These are phyloP conservation scores for Tridacna crocea DNA, from an alignment of 2,888 invertebrate genomes.

Conservation along the genomic window DNA sequence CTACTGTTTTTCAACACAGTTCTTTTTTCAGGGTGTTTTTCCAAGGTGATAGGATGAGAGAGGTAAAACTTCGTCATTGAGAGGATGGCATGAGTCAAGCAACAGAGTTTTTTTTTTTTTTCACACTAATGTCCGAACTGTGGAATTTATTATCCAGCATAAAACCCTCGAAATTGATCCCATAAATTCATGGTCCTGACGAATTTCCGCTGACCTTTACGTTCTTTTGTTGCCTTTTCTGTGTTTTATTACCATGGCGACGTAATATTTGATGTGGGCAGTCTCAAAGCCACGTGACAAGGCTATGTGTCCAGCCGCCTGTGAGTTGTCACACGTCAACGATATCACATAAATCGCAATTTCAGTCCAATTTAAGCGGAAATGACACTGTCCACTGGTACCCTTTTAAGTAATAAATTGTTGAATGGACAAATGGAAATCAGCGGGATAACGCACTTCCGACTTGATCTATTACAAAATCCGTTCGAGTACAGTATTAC, in stretches of 20 bases:
- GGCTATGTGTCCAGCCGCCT: neutral
- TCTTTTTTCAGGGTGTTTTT: too few species aligned
- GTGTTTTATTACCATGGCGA: slow-evolving; percentile 18
- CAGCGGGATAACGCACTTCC: neutral
- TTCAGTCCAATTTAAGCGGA: slow-evolving; percentile 16
- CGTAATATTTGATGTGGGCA: slow-evolving; percentile 21
- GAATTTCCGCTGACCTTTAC: slow-evolving; percentile 19
- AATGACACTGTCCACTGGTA: slow-evolving; percentile 15
- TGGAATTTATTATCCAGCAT: slow-evolving; percentile 16
- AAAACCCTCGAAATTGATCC: slow-evolving; percentile 10
- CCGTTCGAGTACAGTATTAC: too few species aligned
- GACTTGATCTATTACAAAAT: too few species aligned
- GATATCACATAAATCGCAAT: slow-evolving; percentile 14
- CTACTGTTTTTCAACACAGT: too few species aligned
- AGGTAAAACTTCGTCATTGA: too few species aligned
- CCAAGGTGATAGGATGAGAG: too few species aligned
- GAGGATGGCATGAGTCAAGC: neutral
- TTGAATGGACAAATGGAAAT: neutral
- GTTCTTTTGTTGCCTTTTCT: slow-evolving; percentile 9
- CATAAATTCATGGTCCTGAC: slow-evolving; percentile 20
- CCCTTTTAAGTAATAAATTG: slow-evolving; percentile 9
- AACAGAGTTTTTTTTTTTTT: neutral
- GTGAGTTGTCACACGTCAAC: slow-evolving; percentile 12
- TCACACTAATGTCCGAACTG: neutral
- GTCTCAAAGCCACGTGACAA: slow-evolving; percentile 10